Percentiles rank a stretch among this genome's conserved stretches.
Conservation (phyloP, 2,888 invertebrate genomes). For the Masnerella sp. region DNA sequence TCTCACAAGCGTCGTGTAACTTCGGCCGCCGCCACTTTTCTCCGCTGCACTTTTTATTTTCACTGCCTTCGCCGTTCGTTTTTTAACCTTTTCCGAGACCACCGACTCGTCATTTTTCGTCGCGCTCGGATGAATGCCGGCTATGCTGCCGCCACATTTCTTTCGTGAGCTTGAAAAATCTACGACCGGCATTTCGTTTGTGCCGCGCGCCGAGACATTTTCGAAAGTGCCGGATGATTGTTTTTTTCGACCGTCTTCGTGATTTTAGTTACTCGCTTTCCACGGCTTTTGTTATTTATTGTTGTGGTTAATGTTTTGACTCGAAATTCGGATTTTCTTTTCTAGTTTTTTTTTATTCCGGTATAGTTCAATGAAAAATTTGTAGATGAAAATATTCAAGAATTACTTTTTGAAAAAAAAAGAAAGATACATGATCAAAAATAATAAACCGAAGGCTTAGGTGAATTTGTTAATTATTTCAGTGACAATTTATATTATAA, state of each 20-base stretch:
- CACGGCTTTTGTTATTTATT: no score
- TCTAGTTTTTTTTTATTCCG: no score
- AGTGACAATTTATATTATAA: no score
- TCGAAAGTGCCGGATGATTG: slow-evolving; percentile 37
- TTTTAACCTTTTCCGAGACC: slow-evolving; percentile 59
- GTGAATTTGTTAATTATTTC: no score
- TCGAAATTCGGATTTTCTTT: no score
- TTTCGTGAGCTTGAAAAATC: slow-evolving; percentile 56
- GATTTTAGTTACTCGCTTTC: no score
- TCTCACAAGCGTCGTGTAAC: slow-evolving; percentile 65
- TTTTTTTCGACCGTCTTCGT: slow-evolving; percentile 6
- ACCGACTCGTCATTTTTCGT: slow-evolving; percentile 52
- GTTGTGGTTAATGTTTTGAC: no score
- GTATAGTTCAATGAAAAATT: no score
- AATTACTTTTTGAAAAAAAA: no score
- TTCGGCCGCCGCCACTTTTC: slow-evolving; percentile 57
- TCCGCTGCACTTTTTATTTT: slow-evolving; percentile 48
- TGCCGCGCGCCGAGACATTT: slow-evolving; percentile 43
- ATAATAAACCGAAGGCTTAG: no score
- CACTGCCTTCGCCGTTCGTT: slow-evolving; percentile 51
- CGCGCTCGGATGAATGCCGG: slow-evolving; percentile 53
- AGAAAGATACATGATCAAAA: no score
- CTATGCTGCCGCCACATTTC: slow-evolving; percentile 56
- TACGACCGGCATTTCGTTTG: slow-evolving; percentile 53
- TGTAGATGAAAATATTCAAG: no score